Evolutionary conservation across 2,888 invertebrate genomes (phyloP).

Genomic region (Heliconius erato): DNA sequence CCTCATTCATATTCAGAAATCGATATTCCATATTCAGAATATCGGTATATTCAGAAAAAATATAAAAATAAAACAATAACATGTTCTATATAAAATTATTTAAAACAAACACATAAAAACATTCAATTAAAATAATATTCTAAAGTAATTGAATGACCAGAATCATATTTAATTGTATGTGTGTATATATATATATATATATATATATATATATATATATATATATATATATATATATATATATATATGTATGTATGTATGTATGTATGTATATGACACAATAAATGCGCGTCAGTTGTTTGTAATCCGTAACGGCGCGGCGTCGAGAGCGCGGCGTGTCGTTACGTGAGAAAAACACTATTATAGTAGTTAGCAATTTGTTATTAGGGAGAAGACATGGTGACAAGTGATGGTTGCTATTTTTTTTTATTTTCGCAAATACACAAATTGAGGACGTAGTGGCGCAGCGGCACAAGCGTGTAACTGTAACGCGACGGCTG

Average conservation of each 20-base stretch:
- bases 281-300: constrained; percentile 22
- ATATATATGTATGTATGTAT: neutral
- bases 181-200: neutral
- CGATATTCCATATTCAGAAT: no score
- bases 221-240: neutral
- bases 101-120: neutral
- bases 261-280: neutral
- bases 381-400: constrained; percentile 30
- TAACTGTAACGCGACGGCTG: no score
- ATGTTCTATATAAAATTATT: neutral
- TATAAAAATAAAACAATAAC: neutral
- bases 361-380: constrained; percentile 49
- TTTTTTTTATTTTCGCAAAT: no score
- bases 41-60: neutral
- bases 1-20: no score
- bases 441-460: no score
- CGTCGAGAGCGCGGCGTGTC: constrained; percentile 38
- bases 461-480: no score
- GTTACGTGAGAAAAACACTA: constrained; percentile 52
- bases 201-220: neutral
- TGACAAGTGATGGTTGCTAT: neutral
- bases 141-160: constrained; percentile 1
- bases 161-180: constrained; percentile 13
- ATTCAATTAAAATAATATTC: neutral
- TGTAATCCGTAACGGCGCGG: constrained; percentile 41